phyloP scores from a whole-genome alignment of 2,797 vertebrate genomes.

The Muscicapa striata region DNA sequence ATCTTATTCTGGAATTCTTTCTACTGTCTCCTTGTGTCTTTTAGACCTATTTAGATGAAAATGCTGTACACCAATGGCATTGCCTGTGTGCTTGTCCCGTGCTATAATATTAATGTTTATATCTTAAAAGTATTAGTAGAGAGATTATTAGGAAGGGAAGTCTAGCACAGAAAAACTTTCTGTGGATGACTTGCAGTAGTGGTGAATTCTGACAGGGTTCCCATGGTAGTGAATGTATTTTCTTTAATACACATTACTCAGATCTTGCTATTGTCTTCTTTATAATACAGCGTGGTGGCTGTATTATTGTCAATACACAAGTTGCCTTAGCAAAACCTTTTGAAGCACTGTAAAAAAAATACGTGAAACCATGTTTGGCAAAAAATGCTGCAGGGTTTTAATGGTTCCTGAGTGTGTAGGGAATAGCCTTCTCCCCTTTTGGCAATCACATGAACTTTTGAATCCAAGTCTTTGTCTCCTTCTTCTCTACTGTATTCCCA shows the following conservation, averaged over 20 bases:
- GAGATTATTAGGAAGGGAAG: not conserved
- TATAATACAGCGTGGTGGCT: not conserved
- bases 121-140: not conserved
- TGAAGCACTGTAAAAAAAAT: not conserved
- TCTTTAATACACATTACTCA: not conserved
- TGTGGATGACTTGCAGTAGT: not conserved
- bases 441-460: not conserved
- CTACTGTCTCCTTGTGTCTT: not conserved
- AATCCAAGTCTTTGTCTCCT: constrained; percentile 38
- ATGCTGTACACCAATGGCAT: not conserved
- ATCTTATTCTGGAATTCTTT: not conserved
- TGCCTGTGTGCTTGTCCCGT: not conserved
- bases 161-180: not conserved
- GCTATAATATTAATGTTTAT: not conserved
- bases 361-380: constrained; percentile 17
- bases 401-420: not conserved
- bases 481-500: not conserved
- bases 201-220: not conserved
- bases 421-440: not conserved
- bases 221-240: constrained; percentile 41
- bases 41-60: not conserved
- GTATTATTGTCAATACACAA: not conserved
- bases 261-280: constrained; percentile 1
- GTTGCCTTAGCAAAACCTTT: constrained; percentile 36
- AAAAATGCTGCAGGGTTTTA: not conserved